These are phyloP conservation scores for Melanostigma gelatinosum DNA, from an alignment of 2,113 vertebrate genomes.

Conservation along the genomic window DNA sequence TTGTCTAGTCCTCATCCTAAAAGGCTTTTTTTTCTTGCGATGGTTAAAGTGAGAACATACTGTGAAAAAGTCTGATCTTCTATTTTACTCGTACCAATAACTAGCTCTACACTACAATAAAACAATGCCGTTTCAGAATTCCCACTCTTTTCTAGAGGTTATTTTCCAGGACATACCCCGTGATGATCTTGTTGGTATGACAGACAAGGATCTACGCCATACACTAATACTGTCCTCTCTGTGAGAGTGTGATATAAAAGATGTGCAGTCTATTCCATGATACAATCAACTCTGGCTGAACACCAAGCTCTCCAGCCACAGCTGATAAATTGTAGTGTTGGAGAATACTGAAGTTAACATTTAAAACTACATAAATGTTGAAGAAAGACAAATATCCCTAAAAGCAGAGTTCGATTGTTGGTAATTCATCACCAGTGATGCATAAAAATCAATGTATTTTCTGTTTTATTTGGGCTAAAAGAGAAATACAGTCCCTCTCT, in stretches of 20 bases:
- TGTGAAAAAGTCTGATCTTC: background rate
- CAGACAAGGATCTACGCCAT: background rate
- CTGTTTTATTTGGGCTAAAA: conserved; percentile 31
- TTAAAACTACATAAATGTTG: background rate
- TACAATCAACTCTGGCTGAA: too few relatives aligned
- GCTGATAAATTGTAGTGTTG: too few relatives aligned
- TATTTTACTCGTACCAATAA: too few relatives aligned
- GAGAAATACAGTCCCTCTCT: conserved; percentile 10
- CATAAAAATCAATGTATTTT: conserved; percentile 27
- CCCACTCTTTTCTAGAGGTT: background rate
- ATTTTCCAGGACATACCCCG: too few relatives aligned
- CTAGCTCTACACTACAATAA: too few relatives aligned
- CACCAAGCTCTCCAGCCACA: too few relatives aligned
- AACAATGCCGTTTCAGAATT: background rate
- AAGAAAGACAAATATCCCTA: background rate
- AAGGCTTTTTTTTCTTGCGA: background rate
- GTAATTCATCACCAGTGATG: conserved; percentile 3
- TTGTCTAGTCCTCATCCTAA: background rate
- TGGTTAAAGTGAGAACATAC: too few relatives aligned
- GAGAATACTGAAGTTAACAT: background rate
- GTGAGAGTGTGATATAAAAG: too few relatives aligned
- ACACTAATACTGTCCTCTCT: too few relatives aligned
- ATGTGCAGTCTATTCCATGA: too few relatives aligned
- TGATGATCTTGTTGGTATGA: background rate
- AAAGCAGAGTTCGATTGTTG: background rate